Evolutionary conservation across 1,140 invertebrate species (phyloP), one percentile per base, ranked within the genome.

Genomic region (Pseudomyrmex dendroicus): DNA sequence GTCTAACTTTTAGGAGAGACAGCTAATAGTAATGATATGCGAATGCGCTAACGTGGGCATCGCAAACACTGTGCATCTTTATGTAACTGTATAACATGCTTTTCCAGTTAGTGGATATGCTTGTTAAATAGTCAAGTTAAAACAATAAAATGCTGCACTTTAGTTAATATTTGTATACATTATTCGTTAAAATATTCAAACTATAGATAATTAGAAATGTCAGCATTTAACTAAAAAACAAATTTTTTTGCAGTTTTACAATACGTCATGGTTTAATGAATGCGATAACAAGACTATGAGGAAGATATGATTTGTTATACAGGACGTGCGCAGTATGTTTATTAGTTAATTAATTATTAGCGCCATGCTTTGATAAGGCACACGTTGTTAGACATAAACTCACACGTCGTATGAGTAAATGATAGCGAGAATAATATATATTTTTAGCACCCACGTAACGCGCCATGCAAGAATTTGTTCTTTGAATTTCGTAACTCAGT

Each of bases 1-100:
- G 59, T 5, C 61, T 72, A 76, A 80, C 74, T 73, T 87, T 87
- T 88, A 66, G 84, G 56, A 56, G 64, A 63, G 68, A 56, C 50
- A 48, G 17, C 48, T 63, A 84, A 83, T 13, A 12, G 44, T 73
- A 73, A 77, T 70, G 57, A 72, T 66, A 52, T 73, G 13, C 46
- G 22, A 20, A 13, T 20, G 15, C 61, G 12, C 20, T 73, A 35
- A 74, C 35, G 20, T 50, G 15, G 13, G 17, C 5, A 70, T 8
- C 54, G n/a, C 57, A 35, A 35, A 35, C 35, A 35, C 35, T 7
- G 10, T 20, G 50, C 50, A 72, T 5, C 9, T n/a, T 57, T 59
- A 15, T 70, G 44, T 15, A 59, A 70, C n/a, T 25, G 4, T 15
- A 2, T 13, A n/a, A 50, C 54, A 80, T 56, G 44, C 66, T 44